phyloP scores from a whole-genome alignment of 2,797 vertebrate genomes.

The Tympanoctomys barrerae region DNA sequence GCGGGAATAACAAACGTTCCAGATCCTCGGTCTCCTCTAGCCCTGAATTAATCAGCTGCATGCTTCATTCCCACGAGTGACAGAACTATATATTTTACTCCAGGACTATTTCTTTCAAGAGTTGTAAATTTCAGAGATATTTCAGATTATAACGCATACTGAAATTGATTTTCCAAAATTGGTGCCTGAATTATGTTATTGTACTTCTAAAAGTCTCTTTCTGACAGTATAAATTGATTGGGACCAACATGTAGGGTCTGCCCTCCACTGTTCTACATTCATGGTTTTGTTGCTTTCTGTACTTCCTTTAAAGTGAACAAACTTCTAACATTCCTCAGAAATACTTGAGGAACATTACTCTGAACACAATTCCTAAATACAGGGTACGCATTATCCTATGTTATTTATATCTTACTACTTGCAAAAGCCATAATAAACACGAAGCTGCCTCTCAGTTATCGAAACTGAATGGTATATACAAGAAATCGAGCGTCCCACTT shows the following conservation, averaged over 20 bases:
- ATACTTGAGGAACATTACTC: slow-evolving; percentile 41
- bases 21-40: not conserved
- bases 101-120: not conserved
- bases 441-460: not conserved
- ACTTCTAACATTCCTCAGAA: not conserved
- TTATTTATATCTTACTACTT: slow-evolving; percentile 52
- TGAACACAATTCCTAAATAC: not conserved
- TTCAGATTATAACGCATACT: not conserved
- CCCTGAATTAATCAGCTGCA: not conserved
- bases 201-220: not conserved
- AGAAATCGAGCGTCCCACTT: slow-evolving; percentile 13
- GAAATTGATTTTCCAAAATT: not conserved
- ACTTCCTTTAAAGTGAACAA: slow-evolving; percentile 29
- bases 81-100: not conserved
- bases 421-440: not conserved
- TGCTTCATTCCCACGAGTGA: not conserved
- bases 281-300: not conserved
- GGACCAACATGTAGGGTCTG: not conserved
- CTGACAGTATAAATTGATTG: not conserved
- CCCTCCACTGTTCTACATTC: not conserved
- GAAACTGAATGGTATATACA: not conserved
- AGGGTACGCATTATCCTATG: not conserved
- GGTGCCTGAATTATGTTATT: not conserved
- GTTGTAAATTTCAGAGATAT: not conserved
- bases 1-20: not conserved